Percentiles rank a stretch among this genome's conserved stretches.
phyloP scores from a whole-genome alignment of 2,888 invertebrate genomes.

The Caenorhabditis parvicauda region DNA sequence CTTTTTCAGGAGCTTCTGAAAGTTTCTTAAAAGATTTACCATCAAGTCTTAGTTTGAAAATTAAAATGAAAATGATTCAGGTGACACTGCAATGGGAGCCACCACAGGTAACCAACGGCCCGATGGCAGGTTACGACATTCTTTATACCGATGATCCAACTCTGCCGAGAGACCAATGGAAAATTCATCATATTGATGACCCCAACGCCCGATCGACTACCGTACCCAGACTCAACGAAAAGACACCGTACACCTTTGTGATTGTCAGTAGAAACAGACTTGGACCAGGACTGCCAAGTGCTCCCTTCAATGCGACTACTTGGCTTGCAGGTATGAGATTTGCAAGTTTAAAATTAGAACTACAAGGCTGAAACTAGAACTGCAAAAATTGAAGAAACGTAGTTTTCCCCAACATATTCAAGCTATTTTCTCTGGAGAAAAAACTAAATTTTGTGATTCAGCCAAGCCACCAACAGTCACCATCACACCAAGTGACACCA shows the following conservation, averaged over 20 bases:
- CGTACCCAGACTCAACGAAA: slow-evolving; percentile 50
- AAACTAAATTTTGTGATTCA: too few species aligned
- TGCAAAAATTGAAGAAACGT: too few species aligned
- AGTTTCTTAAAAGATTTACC: too few species aligned
- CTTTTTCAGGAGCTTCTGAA: too few species aligned
- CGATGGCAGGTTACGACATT: slow-evolving; percentile 58
- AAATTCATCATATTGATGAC: slow-evolving; percentile 41
- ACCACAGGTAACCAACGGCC: slow-evolving; percentile 57
- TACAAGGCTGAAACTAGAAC: slow-evolving; percentile 6
- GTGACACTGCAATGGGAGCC: slow-evolving; percentile 56
- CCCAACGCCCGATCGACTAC: slow-evolving; percentile 41
- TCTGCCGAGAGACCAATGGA: slow-evolving; percentile 51
- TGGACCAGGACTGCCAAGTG: slow-evolving; percentile 54
- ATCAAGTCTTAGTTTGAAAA: too few species aligned
- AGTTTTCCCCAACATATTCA: too few species aligned
- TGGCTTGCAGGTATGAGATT: slow-evolving; percentile 53
- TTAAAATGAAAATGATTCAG: too few species aligned
- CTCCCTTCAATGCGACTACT: slow-evolving; percentile 49
- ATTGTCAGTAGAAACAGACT: slow-evolving; percentile 56
- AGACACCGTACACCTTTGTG: slow-evolving; percentile 55
- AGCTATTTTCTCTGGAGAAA: too few species aligned
- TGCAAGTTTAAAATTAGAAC: slow-evolving; percentile 2
- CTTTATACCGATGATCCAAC: slow-evolving; percentile 55
- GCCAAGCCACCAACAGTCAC: slow-evolving; percentile 41
- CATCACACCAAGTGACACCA: slow-evolving; percentile 41